Conservation (phyloP, 37 sponge, comb jelly and placozoan species). For the Diacarnus erythraeanus region DNA sequence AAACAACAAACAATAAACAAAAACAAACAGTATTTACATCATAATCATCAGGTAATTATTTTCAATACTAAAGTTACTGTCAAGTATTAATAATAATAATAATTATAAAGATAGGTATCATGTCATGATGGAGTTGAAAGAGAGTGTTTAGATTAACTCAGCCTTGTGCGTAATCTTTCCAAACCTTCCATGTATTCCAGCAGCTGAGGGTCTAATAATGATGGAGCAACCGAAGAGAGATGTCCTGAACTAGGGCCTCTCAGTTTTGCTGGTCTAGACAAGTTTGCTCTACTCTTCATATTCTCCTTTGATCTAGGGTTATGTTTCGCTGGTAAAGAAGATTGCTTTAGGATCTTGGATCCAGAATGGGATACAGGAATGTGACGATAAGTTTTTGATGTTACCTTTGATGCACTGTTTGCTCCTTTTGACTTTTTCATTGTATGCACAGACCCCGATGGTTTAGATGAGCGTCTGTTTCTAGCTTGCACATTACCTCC, state of each 20-base stretch:
- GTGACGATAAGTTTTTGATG: not conserved
- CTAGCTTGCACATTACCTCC: not conserved
- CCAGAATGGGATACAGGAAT: not conserved
- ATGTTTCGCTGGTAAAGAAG: not conserved
- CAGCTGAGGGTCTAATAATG: constrained; percentile 43
- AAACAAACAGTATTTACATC: no score
- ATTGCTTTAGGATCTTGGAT: not conserved
- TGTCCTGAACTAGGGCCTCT: not conserved
- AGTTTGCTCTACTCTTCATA: not conserved
- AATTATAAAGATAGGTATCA: no score
- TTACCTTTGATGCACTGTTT: not conserved
- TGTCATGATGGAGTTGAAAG: not conserved
- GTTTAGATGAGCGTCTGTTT: not conserved
- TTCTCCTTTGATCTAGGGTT: not conserved
- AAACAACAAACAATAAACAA: no score
- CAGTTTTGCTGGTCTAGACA: not conserved
- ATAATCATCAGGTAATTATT: no score
- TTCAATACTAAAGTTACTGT: no score
- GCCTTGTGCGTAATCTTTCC: constrained; percentile 32
- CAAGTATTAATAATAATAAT: no score
- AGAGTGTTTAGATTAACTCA: constrained; percentile 25
- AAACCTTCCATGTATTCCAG: constrained; percentile 26
- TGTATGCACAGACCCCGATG: no score
- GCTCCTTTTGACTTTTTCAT: not conserved
- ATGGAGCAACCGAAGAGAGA: not conserved